Base-by-base conservation (phyloP, 2,797 vertebrate genomes). In the Synanceia verrucosa region DNA sequence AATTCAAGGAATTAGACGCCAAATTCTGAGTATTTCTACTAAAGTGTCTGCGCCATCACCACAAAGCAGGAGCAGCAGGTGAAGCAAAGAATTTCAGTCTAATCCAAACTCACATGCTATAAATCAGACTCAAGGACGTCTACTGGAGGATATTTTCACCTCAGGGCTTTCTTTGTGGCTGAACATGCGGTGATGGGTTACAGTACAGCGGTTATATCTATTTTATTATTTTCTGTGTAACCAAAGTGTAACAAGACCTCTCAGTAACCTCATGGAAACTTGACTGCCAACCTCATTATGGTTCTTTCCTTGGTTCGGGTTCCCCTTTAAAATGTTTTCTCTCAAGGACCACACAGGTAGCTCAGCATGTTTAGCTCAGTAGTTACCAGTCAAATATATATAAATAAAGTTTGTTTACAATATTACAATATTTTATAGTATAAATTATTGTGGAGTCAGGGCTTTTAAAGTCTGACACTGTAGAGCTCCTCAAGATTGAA, bases 201-300 rank as follows among this genome's bases (percentile, higher is more conserved):
- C 41, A 71, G 18, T 29, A 5, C 52, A 61, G 8, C 75, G 68
- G 66, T 46, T 29, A 10, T 26, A 80, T 85, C 64, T 67, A 19
- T 16, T 23, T 36, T 44, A 70, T 64, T 26, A 47, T 33, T n/a
- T n/a, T n/a, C 48, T 59, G 36, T 16, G 48, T 21, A 75, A 19
- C 34, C 53, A 61, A 55, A 70, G 61, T 39, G 52, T 78, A 70
- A 72, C 52, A 50, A 31, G 55, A 83, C 70, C 68, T 63, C 39
- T 59, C 41, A 26, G 58, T 41, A 53, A 78, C 76, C 76, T 24
- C n/a, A n/a, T 36, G 9, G 7, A 71, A 51, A 63, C n/a, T 29
- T 65, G 44, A 56, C 29, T 52, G 2, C 12, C 51, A 44, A 34
- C 26, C 29, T 65, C 23, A 19, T 41, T 61, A 3, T 13, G 34